Evolutionary conservation across 2,113 vertebrate species (phyloP).

Genomic region (Lathamus discolor): DNA sequence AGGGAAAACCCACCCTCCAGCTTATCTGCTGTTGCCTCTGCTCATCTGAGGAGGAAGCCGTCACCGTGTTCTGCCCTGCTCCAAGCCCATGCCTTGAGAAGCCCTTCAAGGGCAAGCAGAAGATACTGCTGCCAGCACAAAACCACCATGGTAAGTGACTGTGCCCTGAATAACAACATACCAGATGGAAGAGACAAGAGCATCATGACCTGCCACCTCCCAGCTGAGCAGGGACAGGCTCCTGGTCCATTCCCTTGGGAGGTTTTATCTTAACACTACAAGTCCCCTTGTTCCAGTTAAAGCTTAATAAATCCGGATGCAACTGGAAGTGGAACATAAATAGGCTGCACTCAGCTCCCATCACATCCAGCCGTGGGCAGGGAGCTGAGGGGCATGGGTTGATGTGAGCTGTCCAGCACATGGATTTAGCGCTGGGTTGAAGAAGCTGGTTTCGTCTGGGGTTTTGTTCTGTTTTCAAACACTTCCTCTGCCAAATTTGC

Average conservation of each 20-base stretch:
- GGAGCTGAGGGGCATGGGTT: background rate
- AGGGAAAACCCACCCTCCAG: background rate
- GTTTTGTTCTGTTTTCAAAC: background rate
- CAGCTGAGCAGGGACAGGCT: background rate
- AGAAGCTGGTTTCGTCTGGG: background rate
- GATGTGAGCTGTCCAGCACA: background rate
- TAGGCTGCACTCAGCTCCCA: background rate
- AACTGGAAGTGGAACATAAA: background rate
- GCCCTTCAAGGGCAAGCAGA: background rate
- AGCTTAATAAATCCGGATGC: background rate
- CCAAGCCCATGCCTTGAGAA: fast-evolving
- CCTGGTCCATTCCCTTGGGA: background rate
- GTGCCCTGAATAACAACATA: fast-evolving
- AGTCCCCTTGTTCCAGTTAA: background rate
- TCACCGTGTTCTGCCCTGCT: fast-evolving
- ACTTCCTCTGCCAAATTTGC: background rate
- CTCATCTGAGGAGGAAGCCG: background rate
- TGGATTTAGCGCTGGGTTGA: background rate
- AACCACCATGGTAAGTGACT: background rate
- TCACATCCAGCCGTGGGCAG: background rate
- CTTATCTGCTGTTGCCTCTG: background rate
- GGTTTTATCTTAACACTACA: background rate
- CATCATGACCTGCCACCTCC: background rate
- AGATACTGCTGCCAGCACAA: background rate
- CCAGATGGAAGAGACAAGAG: background rate